Evolutionary conservation across 2,113 vertebrate genomes (phyloP).

Genomic region (Galeopterus variegatus): DNA sequence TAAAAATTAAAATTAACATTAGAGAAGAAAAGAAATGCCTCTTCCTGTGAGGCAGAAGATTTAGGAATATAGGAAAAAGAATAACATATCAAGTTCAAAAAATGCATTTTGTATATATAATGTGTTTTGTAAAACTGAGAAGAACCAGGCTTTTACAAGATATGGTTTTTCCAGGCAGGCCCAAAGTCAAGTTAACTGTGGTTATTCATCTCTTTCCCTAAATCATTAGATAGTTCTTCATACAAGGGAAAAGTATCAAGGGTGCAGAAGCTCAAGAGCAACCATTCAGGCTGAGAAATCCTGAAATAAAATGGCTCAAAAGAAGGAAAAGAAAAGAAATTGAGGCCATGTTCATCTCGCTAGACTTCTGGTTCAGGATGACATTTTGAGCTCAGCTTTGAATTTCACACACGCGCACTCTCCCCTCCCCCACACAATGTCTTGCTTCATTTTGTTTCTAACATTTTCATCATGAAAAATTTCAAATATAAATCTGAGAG

Average conservation of each 20-base stretch:
- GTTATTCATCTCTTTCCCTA: constrained; percentile 23
- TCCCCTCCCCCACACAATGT: not conserved
- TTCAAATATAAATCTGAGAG: not conserved
- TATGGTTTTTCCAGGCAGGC: not conserved
- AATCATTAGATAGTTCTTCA: not conserved
- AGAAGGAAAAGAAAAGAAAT: not conserved
- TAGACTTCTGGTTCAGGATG: not conserved
- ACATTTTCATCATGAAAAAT: not conserved
- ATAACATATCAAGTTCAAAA: not conserved
- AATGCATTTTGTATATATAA: not conserved
- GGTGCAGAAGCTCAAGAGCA: not conserved
- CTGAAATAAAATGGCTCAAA: constrained; percentile 9
- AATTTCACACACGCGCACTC: not conserved
- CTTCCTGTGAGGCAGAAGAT: not conserved
- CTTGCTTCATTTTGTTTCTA: constrained; percentile 1
- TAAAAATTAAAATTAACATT: not conserved
- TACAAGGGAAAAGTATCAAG: not conserved
- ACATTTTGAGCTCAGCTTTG: not conserved
- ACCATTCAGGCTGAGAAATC: not conserved
- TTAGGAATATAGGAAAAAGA: not conserved
- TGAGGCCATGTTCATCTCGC: not conserved
- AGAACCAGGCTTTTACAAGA: not conserved
- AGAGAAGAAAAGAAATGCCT: not conserved
- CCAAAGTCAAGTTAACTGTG: constrained; percentile 30
- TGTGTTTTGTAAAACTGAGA: not conserved